Evolutionary conservation across 2,797 vertebrate genomes (phyloP).

Genomic region (Sebastes kiyomatsui): DNA sequence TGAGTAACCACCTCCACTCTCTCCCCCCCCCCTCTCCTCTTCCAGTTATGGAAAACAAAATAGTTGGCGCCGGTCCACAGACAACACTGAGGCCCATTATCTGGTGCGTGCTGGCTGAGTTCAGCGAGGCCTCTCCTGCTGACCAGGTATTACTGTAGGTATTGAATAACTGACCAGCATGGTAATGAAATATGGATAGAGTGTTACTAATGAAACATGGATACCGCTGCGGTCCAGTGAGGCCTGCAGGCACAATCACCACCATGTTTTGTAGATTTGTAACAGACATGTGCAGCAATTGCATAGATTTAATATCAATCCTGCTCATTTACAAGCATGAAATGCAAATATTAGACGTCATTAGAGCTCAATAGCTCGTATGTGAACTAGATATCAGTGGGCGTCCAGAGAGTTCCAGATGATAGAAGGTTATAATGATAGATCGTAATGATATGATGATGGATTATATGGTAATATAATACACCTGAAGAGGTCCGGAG

Average conservation of each 20-base stretch:
- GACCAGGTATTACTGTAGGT: conserved; percentile 59
- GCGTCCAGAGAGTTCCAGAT: neutral
- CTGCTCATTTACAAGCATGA: conserved; percentile 10
- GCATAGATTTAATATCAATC: conserved; percentile 4
- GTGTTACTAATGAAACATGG: conserved; percentile 42
- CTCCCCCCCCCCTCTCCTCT: conserved; percentile 59
- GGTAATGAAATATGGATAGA: conserved; percentile 62
- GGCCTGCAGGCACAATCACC: conserved; percentile 32
- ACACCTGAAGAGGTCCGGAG: conserved; percentile 32
- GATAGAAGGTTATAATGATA: conserved; percentile 28
- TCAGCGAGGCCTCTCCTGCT: conserved; percentile 47
- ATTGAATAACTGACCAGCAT: conserved; percentile 60
- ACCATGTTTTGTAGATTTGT: conserved; percentile 31
- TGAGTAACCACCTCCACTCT: conserved; percentile 74
- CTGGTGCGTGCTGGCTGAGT: conserved; percentile 50
- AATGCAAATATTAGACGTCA: conserved; percentile 6
- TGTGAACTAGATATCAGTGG: neutral
- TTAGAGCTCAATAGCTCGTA: neutral
- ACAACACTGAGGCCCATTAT: conserved; percentile 77
- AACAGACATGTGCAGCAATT: conserved; percentile 18
- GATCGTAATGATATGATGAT: conserved; percentile 50
- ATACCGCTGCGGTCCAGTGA: conserved; percentile 22
- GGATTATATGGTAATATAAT: conserved; percentile 50
- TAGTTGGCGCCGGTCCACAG: conserved; percentile 73
- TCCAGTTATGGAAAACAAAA: conserved; percentile 72